Evolutionary conservation across 2,797 vertebrate genomes (phyloP).

Genomic region (Poeciliopsis gracilis): DNA sequence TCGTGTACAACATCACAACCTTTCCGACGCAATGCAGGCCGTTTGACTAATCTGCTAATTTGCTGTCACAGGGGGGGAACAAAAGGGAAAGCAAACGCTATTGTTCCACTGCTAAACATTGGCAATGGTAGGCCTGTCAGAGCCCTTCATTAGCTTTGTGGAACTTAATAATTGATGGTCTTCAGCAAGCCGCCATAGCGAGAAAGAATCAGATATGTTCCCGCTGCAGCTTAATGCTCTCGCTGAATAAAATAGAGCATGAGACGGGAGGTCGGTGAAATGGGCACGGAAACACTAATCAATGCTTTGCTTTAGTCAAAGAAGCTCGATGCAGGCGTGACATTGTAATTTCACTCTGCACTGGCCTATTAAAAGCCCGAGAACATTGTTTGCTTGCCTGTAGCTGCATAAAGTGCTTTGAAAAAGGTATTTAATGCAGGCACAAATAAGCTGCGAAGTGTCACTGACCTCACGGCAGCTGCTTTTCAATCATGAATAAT

Average conservation of each 20-base stretch:
- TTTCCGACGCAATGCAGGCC: constrained; percentile 29
- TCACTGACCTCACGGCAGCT: constrained; percentile 60
- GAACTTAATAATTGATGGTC: constrained; percentile 61
- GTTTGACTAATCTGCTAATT: constrained; percentile 59
- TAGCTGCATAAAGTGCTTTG: constrained; percentile 21
- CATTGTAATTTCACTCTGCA: constrained; percentile 47
- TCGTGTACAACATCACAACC: constrained; percentile 1
- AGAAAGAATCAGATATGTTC: constrained; percentile 45
- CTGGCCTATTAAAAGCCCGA: constrained; percentile 18
- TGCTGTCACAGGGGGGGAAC: constrained; percentile 19
- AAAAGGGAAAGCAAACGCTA: constrained; percentile 32
- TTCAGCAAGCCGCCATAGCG: constrained; percentile 14
- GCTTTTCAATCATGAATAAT: constrained; percentile 66
- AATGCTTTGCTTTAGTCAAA: constrained; percentile 29
- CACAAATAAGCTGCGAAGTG: constrained; percentile 41
- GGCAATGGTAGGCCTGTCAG: constrained; percentile 45
- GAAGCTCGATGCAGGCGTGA: constrained; percentile 26
- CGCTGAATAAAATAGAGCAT: constrained; percentile 30
- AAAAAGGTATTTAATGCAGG: constrained; percentile 29
- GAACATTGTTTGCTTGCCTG: constrained; percentile 27
- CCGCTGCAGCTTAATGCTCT: constrained; percentile 34
- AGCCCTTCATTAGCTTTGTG: constrained; percentile 56
- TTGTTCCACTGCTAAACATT: constrained; percentile 29
- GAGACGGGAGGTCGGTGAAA: constrained; percentile 44
- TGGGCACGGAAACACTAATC: constrained; percentile 32